Evolutionary conservation across 2,888 invertebrate genomes (phyloP).

Genomic region (Lasioglossum leucozonium): DNA sequence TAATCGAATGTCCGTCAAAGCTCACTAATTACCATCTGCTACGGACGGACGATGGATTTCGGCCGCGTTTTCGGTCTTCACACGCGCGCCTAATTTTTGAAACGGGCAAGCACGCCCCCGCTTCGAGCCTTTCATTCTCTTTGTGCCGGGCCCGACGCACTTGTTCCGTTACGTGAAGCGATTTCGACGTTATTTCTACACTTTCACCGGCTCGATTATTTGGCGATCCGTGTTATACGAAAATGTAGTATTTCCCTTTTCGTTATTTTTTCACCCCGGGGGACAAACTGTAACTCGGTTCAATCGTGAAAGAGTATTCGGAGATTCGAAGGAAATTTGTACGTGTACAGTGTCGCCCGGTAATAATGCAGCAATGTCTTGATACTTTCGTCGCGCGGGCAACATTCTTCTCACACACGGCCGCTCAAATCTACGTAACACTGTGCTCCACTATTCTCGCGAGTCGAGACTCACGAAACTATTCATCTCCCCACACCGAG

Average conservation of each 20-base stretch:
- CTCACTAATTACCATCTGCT: slow-evolving; percentile 32
- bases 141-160: background rate
- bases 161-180: background rate
- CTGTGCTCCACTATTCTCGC: background rate
- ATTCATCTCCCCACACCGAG: background rate
- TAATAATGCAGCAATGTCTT: background rate
- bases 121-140: background rate
- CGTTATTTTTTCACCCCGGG: background rate
- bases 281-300: background rate
- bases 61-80: slow-evolving; percentile 6
- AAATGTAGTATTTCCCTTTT: background rate
- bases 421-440: background rate
- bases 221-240: background rate
- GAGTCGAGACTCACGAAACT: background rate
- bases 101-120: background rate
- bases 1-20: slow-evolving; percentile 43
- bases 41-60: background rate
- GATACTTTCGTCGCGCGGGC: background rate
- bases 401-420: background rate
- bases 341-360: background rate
- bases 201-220: background rate
- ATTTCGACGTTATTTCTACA: background rate
- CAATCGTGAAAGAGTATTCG: background rate
- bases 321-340: background rate
- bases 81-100: background rate